These are phyloP conservation scores for Canis aureus DNA, from an alignment of 2,113 vertebrate genomes.

Conservation along the genomic window DNA sequence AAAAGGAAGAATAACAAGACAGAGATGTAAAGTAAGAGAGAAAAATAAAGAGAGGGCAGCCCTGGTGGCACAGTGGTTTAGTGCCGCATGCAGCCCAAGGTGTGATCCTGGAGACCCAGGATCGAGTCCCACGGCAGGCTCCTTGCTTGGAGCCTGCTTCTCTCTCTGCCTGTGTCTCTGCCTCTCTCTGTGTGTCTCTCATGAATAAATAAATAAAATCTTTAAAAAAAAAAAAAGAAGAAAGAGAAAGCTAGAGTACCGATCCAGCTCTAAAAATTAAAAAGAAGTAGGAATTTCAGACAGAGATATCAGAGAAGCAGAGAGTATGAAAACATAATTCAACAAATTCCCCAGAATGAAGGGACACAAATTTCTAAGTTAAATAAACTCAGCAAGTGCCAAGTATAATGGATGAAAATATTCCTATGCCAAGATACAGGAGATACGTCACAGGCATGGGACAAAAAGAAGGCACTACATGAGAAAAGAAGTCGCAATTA, in stretches of 20 bases:
- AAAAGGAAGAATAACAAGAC: background rate
- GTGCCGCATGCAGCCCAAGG: too few species aligned
- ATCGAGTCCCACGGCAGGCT: too few species aligned
- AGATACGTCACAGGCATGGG: background rate
- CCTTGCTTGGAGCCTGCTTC: too few species aligned
- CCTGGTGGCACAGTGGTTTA: too few species aligned
- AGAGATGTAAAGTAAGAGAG: background rate
- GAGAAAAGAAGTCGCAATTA: background rate
- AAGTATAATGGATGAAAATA: background rate
- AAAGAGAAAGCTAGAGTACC: background rate
- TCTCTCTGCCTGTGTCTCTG: too few species aligned
- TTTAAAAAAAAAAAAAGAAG: too few species aligned
- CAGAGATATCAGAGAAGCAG: background rate
- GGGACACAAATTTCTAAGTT: background rate
- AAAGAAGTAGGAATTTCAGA: background rate
- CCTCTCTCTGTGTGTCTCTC: too few species aligned
- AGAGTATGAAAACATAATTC: background rate
- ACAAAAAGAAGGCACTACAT: background rate
- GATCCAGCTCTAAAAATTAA: background rate
- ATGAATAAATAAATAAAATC: too few species aligned
- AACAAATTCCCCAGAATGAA: conserved; percentile 15
- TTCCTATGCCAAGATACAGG: background rate
- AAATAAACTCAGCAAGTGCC: background rate
- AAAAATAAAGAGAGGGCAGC: background rate
- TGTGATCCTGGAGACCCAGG: too few species aligned